These are phyloP conservation scores for Saccopteryx leptura DNA, from an alignment of 2,113 vertebrate genomes.

Conservation along the genomic window DNA sequence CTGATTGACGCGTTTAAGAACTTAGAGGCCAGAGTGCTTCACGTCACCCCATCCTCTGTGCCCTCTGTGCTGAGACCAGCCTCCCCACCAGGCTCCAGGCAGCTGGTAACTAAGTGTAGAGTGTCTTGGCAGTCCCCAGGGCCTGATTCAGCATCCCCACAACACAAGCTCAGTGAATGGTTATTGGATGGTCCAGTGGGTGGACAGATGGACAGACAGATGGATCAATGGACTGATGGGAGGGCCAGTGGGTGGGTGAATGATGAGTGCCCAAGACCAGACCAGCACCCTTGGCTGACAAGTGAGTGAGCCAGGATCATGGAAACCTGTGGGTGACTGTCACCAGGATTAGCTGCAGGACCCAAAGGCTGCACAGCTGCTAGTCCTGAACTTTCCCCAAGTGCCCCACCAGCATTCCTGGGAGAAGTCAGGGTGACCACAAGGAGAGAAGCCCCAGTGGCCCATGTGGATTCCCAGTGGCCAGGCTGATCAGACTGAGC, in stretches of 20 bases:
- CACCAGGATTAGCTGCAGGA: rapidly evolving
- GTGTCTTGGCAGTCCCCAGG: rapidly evolving
- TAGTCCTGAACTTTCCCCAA: rapidly evolving
- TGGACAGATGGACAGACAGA: rapidly evolving
- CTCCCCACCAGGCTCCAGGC: no score
- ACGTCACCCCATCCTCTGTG: background rate
- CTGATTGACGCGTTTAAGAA: background rate
- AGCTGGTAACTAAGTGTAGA: no score
- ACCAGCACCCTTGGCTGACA: background rate
- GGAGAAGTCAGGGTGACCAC: rapidly evolving
- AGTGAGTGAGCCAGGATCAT: background rate
- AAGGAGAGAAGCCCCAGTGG: background rate
- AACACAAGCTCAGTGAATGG: rapidly evolving
- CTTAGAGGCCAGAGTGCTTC: background rate
- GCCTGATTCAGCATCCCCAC: background rate
- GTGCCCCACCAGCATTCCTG: rapidly evolving
- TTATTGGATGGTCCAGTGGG: rapidly evolving
- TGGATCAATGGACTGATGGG: background rate
- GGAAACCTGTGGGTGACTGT: background rate
- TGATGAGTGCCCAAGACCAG: background rate
- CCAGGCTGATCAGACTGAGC: background rate
- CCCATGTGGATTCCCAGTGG: background rate
- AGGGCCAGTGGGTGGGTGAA: no score
- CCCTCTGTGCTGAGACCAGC: background rate
- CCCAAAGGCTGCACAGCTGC: rapidly evolving